Percentiles rank a stretch among this genome's conserved stretches.
Evolutionary conservation across 2,797 vertebrate genomes (phyloP).

Genomic region (Phoxinus dragarum): DNA sequence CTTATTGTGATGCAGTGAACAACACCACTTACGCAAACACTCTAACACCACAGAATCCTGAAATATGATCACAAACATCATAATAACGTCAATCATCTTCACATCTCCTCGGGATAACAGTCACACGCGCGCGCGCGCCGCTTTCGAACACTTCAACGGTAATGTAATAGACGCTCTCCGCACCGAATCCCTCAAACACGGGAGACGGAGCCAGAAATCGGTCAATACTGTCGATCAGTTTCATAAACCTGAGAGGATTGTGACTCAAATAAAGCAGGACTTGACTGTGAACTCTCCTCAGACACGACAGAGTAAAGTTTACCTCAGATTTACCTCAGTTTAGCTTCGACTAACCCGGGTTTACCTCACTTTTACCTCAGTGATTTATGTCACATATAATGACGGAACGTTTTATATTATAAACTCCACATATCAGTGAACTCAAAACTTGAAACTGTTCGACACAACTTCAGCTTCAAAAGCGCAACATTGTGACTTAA

Average conservation of each 20-base stretch:
- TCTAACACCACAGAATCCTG: background rate
- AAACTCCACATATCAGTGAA: background rate
- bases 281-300: background rate
- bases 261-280: background rate
- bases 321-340: constrained; percentile 48
- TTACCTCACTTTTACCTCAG: constrained; percentile 1
- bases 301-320: background rate
- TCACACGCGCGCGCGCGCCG: background rate
- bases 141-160: background rate
- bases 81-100: background rate
- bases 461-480: background rate
- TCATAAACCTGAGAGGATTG: background rate
- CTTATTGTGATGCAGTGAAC: constrained; percentile 84
- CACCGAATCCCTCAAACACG: background rate
- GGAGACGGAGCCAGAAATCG: background rate
- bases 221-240: background rate
- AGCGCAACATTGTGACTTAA: background rate
- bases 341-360: background rate
- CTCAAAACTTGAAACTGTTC: background rate
- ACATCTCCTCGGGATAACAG: background rate
- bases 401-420: background rate
- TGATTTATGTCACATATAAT: background rate
- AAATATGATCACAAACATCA: background rate
- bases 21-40: background rate
- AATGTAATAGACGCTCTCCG: background rate